Percentiles rank a stretch among this genome's conserved stretches.
phyloP scores from a whole-genome alignment of 2,888 invertebrate species.

The Idaea straminata region DNA sequence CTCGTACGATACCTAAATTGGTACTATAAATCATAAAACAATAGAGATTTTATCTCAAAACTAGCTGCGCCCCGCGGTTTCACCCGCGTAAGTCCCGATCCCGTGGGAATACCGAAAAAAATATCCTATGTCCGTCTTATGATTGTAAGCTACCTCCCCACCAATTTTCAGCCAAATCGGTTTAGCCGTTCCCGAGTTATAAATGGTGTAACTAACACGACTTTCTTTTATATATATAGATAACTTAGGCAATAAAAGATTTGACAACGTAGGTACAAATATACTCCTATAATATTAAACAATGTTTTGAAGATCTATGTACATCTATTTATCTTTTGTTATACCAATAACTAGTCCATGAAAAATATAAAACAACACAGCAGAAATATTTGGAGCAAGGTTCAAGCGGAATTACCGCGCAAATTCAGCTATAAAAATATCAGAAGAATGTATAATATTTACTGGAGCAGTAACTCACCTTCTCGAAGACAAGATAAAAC shows the following conservation, averaged over 20 bases:
- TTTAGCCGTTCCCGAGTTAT: too few species aligned
- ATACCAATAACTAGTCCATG: not conserved
- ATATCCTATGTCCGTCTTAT: too few species aligned
- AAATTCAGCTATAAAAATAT: not conserved
- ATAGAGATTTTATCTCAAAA: not conserved
- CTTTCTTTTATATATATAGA: too few species aligned
- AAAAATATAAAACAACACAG: too few species aligned
- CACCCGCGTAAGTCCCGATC: too few species aligned
- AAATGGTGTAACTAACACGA: too few species aligned
- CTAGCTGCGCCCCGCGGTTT: too few species aligned
- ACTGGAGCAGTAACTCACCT: constrained; percentile 74
- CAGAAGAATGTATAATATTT: not conserved
- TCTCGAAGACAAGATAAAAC: constrained; percentile 99
- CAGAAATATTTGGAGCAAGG: not conserved
- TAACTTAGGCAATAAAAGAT: too few species aligned
- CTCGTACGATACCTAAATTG: not conserved
- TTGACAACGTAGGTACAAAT: too few species aligned
- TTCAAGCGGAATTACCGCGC: not conserved
- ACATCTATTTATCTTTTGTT: not conserved
- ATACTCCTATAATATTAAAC: not conserved
- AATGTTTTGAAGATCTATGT: not conserved
- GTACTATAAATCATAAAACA: not conserved
- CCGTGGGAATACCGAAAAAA: too few species aligned
- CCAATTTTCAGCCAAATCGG: too few species aligned
- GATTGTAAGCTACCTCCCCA: too few species aligned